phyloP scores from a whole-genome alignment of 2,113 vertebrate genomes.

The Pavo muticus region DNA sequence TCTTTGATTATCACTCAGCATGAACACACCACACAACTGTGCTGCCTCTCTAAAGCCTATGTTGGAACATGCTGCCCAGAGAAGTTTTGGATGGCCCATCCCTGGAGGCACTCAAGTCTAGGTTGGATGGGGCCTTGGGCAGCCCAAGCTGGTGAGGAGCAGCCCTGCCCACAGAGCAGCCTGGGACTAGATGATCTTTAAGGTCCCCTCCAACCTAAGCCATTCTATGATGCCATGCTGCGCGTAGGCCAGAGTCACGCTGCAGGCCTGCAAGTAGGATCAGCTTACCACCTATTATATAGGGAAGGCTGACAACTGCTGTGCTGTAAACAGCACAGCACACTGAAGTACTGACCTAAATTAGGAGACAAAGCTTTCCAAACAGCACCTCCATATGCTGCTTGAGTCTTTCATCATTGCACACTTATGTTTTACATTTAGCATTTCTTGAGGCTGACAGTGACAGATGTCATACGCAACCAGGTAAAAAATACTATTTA shows the following conservation, averaged over 20 bases:
- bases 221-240: not conserved
- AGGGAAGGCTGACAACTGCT: not conserved
- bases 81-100: too few relatives aligned
- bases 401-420: not conserved
- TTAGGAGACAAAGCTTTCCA: conserved; percentile 18
- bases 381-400: not conserved
- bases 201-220: too few relatives aligned
- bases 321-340: not conserved
- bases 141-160: too few relatives aligned
- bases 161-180: too few relatives aligned
- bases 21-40: not conserved
- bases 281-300: not conserved
- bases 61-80: too few relatives aligned
- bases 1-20: not conserved
- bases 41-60: too few relatives aligned
- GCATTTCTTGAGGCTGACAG: not conserved
- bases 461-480: not conserved
- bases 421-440: not conserved
- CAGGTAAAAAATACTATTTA: not conserved
- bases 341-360: not conserved
- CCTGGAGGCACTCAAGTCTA: too few relatives aligned
- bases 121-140: too few relatives aligned
- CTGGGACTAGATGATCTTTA: too few relatives aligned
- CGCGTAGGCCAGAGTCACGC: not conserved
- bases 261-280: not conserved